Evolutionary conservation across 2,888 invertebrate genomes (phyloP).

Genomic region (Orthosia cruda): DNA sequence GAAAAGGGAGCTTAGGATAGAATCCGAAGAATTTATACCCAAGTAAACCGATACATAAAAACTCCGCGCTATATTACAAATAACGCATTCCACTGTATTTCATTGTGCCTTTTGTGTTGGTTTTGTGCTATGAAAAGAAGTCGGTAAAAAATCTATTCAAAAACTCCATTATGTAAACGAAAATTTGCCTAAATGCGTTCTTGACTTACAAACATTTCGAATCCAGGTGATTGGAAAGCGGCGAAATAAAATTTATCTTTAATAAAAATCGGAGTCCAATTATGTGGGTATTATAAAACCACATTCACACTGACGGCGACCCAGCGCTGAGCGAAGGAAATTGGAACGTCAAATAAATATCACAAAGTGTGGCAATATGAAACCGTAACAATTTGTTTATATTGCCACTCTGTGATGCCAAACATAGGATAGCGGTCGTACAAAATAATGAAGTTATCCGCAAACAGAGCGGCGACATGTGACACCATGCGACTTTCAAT

Average conservation of each 20-base stretch:
- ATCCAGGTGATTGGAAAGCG: constrained; percentile 34
- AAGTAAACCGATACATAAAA: constrained; percentile 49
- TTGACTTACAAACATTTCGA: constrained; percentile 43
- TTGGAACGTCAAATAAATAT: too few relatives aligned
- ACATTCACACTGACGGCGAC: constrained; percentile 35
- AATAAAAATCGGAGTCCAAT: constrained; percentile 60
- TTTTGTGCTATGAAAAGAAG: constrained; percentile 33
- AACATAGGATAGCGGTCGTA: constrained; percentile 62
- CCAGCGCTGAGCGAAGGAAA: constrained; percentile 60
- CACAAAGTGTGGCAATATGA: too few relatives aligned
- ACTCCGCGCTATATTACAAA: constrained; percentile 33
- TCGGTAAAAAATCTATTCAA: constrained; percentile 21
- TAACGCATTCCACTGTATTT: constrained; percentile 25
- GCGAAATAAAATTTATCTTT: constrained; percentile 42
- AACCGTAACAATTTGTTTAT: constrained; percentile 52
- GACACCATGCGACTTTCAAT: constrained; percentile 72
- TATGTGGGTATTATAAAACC: constrained; percentile 59
- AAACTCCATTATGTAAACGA: constrained; percentile 23
- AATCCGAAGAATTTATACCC: constrained; percentile 32
- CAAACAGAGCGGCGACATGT: constrained; percentile 69
- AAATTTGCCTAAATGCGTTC: constrained; percentile 24
- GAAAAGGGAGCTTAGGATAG: constrained; percentile 24
- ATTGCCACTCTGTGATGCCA: constrained; percentile 41
- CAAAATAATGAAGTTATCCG: constrained; percentile 72
- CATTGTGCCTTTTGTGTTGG: constrained; percentile 40